Evolutionary conservation across 2,888 invertebrate species (phyloP), one percentile per base, ranked within the genome.

Genomic region (Prenolepis imparis): DNA sequence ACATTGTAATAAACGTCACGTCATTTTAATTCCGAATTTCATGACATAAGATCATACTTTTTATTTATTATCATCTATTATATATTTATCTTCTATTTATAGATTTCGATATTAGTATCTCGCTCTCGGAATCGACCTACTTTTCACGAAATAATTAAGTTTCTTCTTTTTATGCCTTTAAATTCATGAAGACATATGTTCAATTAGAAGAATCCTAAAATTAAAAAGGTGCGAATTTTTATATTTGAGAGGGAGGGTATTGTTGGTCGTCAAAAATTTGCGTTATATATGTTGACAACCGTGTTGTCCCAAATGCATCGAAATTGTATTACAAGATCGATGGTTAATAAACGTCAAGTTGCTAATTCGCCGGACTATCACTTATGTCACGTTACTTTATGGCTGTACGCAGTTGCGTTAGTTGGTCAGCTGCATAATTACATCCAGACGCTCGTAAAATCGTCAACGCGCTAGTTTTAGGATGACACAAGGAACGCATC

Each of bases 301-400:
- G 15, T 44, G 41, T 61, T 8, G 67, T 21, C 32, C n/a, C 12
- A 41, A 63, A 24, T 44, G 41, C 32, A 41, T n/a, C 12, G 36
- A 36, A 39, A 52, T 24, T 24, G 24, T 11, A 18, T 0, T 41
- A 21, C 24, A 59, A 66, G 75, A 85, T 73, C 83, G 70, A 83
- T 85, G 84, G 88, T 78, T 85, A 90, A 90, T 89, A 89, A 90
- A 89, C 64, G 90, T 89, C 90, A 28, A 39, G 44, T 64, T 32
- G 88, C 75, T 88, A 90, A 90, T 90, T 90, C 77, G 75, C 55
- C 55, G 67, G 83, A 85, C 86, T 81, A 88, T 84, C 84, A 74
- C 75, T 81, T 84, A 85, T 88, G 21, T 12, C 63, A 41, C 77
- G 82, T 77, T 36, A 77, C 66, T 90, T 90, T 90, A 90, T 83